Evolutionary conservation across 2,888 invertebrate species (phyloP).

Genomic region (Hoplodrina blanda): DNA sequence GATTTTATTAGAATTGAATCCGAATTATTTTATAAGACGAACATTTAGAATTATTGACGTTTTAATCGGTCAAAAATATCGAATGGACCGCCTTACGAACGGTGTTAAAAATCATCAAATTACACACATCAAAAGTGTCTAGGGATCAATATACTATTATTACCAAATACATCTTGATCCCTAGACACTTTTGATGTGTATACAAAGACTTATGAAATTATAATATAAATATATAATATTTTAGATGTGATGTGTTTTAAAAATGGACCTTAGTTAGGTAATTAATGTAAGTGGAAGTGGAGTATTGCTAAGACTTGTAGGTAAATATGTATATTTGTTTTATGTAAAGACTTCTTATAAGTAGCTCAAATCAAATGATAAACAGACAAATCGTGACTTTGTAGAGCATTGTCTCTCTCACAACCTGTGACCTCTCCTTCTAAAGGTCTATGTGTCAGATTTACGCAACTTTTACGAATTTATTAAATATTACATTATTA

Average conservation of each 20-base stretch:
- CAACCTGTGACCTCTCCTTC: not conserved
- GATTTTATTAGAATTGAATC: not conserved
- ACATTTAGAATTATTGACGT: not conserved
- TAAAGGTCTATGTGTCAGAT: not conserved
- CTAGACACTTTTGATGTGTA: no score
- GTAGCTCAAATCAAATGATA: conserved; percentile 9
- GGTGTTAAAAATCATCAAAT: conserved; percentile 13
- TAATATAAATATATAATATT: not conserved
- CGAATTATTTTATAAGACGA: not conserved
- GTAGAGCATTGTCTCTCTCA: not conserved
- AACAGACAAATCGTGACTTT: not conserved
- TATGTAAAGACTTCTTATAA: conserved; percentile 5
- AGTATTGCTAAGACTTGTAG: conserved; percentile 37
- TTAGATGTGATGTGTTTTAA: conserved; percentile 1
- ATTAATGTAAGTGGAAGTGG: conserved; percentile 10
- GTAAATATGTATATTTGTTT: conserved; percentile 31
- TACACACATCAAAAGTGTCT: no score
- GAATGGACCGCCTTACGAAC: conserved; percentile 9
- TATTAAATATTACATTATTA: conserved; percentile 8
- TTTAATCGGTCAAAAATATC: not conserved
- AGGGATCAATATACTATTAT: no score
- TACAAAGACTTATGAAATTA: conserved; percentile 17
- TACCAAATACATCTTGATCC: no score
- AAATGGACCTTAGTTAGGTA: not conserved
- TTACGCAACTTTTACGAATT: conserved; percentile 14